A percentile compares a stretch with the other conserved stretches of the same genome.
These are phyloP conservation scores for Pantelozetes paolii DNA, from an alignment of 2,888 invertebrate genomes.

Conservation along the genomic window DNA sequence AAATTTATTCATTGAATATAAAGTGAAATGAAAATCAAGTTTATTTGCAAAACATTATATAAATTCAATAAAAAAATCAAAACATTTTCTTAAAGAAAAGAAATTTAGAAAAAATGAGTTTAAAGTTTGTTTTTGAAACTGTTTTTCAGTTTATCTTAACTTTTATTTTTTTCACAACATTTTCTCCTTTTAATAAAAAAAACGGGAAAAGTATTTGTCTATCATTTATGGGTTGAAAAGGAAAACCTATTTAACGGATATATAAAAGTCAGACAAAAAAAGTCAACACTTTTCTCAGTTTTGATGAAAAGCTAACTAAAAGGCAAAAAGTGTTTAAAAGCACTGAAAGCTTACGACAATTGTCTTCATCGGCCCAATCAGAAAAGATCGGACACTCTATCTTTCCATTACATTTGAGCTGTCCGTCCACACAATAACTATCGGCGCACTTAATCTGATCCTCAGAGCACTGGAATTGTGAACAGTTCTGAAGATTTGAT, in stretches of 20 bases:
- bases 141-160: too few relatives aligned
- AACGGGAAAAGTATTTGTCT: too few relatives aligned
- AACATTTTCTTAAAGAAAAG: too few relatives aligned
- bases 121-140: too few relatives aligned
- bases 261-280: background rate
- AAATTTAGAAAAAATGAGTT: too few relatives aligned
- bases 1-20: too few relatives aligned
- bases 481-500: constrained; percentile 53
- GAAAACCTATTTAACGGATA: background rate
- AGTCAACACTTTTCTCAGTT: background rate
- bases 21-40: too few relatives aligned
- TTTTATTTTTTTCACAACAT: too few relatives aligned
- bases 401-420: constrained; percentile 53
- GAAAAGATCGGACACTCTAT: constrained; percentile 52
- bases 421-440: constrained; percentile 54
- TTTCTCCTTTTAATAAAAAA: too few relatives aligned
- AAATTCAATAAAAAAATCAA: too few relatives aligned
- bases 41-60: too few relatives aligned
- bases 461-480: constrained; percentile 19
- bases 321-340: background rate
- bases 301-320: background rate
- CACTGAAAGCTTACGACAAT: constrained; percentile 49
- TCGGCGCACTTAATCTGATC: constrained; percentile 50
- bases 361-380: constrained; percentile 55
- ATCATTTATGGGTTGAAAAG: background rate